phyloP scores from a whole-genome alignment of 1,140 invertebrate genomes.

The Solen grandis region DNA sequence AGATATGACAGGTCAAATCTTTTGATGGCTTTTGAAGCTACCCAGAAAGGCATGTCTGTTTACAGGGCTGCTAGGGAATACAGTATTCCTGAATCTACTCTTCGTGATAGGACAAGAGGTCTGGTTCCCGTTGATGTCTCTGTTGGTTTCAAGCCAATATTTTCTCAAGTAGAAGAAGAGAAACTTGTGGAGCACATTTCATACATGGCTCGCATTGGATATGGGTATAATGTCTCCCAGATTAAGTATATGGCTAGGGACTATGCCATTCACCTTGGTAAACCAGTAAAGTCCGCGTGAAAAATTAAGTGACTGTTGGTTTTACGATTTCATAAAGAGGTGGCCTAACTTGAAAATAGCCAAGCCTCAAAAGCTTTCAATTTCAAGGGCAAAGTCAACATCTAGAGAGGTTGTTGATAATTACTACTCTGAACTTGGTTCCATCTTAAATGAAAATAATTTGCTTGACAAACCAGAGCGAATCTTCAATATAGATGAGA shows the following conservation, averaged over 20 bases:
- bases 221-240: conserved; percentile 29
- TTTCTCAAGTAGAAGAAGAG: conserved; percentile 18
- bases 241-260: conserved; percentile 31
- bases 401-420: conserved; percentile 12
- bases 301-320: conserved; percentile 8
- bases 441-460: conserved; percentile 20
- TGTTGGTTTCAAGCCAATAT: not conserved
- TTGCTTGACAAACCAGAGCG: conserved; percentile 16
- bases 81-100: conserved; percentile 37
- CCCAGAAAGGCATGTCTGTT: conserved; percentile 31
- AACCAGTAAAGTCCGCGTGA: not conserved
- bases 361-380: conserved; percentile 24
- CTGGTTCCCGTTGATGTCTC: conserved; percentile 1
- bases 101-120: conserved; percentile 36
- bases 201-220: conserved; percentile 44
- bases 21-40: conserved; percentile 15
- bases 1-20: conserved; percentile 23
- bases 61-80: conserved; percentile 41
- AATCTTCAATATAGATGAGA: conserved; percentile 43
- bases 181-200: conserved; percentile 23
- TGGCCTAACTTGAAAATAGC: conserved; percentile 4
- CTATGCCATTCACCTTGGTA: conserved; percentile 27
- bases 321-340: not conserved
- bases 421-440: conserved; percentile 4
- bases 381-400: conserved; percentile 1